These are phyloP conservation scores for Xiphophorus hellerii DNA, from an alignment of 2,113 vertebrate genomes.

Conservation along the genomic window DNA sequence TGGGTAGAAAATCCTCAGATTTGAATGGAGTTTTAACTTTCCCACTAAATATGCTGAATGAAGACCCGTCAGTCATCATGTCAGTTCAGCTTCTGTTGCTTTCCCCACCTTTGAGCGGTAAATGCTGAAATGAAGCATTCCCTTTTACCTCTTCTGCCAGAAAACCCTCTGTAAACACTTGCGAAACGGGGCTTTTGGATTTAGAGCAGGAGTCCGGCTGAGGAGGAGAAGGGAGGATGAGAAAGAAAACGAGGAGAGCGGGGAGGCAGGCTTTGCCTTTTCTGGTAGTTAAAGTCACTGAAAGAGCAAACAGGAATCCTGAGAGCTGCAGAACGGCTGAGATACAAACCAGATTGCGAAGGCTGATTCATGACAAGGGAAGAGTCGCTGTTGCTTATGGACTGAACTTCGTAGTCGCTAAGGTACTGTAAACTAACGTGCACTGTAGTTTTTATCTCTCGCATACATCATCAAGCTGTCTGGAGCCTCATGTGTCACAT, in stretches of 20 bases:
- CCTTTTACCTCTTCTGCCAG: not conserved
- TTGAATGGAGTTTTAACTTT: not conserved
- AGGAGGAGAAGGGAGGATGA: constrained; percentile 61
- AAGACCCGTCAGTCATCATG: not conserved
- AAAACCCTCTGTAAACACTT: not conserved
- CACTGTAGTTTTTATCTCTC: constrained; percentile 6
- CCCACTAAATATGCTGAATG: not conserved
- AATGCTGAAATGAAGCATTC: not conserved
- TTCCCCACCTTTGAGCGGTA: no score
- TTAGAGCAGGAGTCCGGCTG: constrained; percentile 57
- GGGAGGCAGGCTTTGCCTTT: constrained; percentile 79
- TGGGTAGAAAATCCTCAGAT: not conserved
- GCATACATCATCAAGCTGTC: constrained; percentile 8
- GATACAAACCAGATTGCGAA: constrained; percentile 77
- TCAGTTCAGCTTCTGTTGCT: no score
- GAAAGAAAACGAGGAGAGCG: constrained; percentile 38
- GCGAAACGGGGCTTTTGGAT: not conserved
- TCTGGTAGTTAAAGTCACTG: constrained; percentile 78
- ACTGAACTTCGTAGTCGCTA: constrained; percentile 58
- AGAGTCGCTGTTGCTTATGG: constrained; percentile 48
- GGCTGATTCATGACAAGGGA: constrained; percentile 43
- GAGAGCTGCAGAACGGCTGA: constrained; percentile 50
- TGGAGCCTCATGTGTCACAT: not conserved
- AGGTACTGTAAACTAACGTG: constrained; percentile 62
- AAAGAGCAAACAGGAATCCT: constrained; percentile 68